Evolutionary conservation across 2,113 vertebrate species (phyloP), one percentile per base, ranked within the genome.

Genomic region (Rhabdomys dilectus): DNA sequence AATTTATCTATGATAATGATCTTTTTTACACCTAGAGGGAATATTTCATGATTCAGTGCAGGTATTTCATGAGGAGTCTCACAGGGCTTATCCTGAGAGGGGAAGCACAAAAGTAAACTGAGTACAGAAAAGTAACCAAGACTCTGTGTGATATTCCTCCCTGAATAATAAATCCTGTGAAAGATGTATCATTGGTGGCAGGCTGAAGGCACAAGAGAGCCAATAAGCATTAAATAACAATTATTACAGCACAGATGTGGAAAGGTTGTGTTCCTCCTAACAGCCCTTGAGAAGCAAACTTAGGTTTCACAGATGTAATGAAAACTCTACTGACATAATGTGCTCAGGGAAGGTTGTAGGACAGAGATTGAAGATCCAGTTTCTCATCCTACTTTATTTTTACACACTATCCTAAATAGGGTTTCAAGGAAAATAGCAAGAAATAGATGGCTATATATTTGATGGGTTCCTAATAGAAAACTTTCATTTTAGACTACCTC

Each of bases 351-450:
- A 92, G 60, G 6, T 75, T 87, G 89, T 36, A 56, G 21, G 13
- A 89, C 19, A 88, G 31, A 88, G 13, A 88, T 85, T 78, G 39
- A 31, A 66, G 24, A 60, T 62, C 0, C 26, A 51, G 78, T 29
- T 92, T 53, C 86, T 89, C 22, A 56, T 82, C 42, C 8, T 22
- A 91, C 92, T 94, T 97, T 16, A 29, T 29, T 89, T 96, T 96
- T 81, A 91, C 6, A 62, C 53, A 62, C 36, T 85, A 1, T 31
- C 13, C 15, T n/a, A 72, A 89, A 70, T n/a, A 68, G 7, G 39
- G 34, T 70, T 90, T 90, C 2, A 42, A 89, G 62, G 42, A 89
- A 87, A 91, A 39, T 58, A 58, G 17, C 7, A 39, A 39, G 64
- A 78, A 58, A 53, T 45, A 70, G 42, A 72, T 29, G 31, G 5